Percentiles rank a stretch among this genome's conserved stretches.
Conservation (phyloP, 1,140 invertebrate species). For the Neuroterus valhalla region DNA sequence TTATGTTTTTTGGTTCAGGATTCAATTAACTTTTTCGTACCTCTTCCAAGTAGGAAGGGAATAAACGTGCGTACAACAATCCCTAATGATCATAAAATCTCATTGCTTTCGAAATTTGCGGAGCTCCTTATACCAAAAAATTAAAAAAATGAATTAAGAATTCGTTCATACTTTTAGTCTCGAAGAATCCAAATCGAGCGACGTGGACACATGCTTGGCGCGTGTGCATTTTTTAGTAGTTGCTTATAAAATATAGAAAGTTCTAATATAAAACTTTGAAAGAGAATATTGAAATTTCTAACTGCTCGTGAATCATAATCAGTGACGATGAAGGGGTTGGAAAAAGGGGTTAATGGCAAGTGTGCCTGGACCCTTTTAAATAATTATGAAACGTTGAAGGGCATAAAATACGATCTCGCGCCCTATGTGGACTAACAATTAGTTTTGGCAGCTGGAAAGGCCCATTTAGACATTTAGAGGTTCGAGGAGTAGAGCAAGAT, state of each 20-base stretch:
- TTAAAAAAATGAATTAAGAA: no score
- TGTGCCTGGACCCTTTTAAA: constrained; percentile 39
- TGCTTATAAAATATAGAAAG: not conserved
- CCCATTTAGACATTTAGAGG: constrained; percentile 48
- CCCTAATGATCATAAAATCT: no score
- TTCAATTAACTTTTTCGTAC: no score
- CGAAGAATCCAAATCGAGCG: no score
- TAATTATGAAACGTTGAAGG: constrained; percentile 45
- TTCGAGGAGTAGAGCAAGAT: not conserved
- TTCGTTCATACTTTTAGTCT: no score
- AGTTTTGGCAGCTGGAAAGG: constrained; percentile 54
- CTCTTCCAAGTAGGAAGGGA: no score
- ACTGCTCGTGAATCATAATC: constrained; percentile 4
- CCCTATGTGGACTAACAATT: constrained; percentile 51
- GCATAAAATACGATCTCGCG: constrained; percentile 47
- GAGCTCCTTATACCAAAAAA: no score
- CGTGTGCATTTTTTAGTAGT: not conserved
- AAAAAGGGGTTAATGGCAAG: constrained; percentile 10
- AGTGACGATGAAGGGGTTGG: constrained; percentile 4
- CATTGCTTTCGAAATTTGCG: no score
- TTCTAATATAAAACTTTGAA: not conserved
- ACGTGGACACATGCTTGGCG: no score
- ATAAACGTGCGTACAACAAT: no score
- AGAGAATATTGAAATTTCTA: not conserved
- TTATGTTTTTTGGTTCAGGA: no score